Evolutionary conservation across 2,797 vertebrate species (phyloP), one percentile per base, ranked within the genome.

Genomic region (Syncerus caffer): DNA sequence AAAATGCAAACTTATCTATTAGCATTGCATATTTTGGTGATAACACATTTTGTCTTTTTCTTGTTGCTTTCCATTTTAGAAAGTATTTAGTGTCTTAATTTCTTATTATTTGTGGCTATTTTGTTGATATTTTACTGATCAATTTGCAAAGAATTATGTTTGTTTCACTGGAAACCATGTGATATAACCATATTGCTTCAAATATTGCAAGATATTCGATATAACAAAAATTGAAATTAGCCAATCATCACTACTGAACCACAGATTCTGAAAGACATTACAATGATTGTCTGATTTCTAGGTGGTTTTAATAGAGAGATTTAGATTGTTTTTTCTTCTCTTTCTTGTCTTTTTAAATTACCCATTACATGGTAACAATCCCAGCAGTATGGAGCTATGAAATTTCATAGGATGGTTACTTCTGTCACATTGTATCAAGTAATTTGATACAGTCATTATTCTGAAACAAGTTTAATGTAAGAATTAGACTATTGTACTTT

Each of bases 101-200:
- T 98, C 79, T 95, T 96, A 92, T 89, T 96, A 16, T 96, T 94
- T 94, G 67, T 93, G 86, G 45, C 21, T 27, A 7, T 86, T 95
- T 95, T 87, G 57, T 95, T 97, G 85, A 97, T 95, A 92, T 85
- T 91, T 93, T 91, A 57, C 51, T 93, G 64, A 89, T 85, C 80
- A 79, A 67, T 87, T 96, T 94, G 38, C 21, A 85, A 92, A 93
- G 34, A 45, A 85, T 89, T 93, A 45, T 76, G 64, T 92, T 47
- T 97, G 13, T 95, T 93, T 96, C 60, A 79, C 96, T 92, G 60
- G 60, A 89, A 97, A 96, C 93, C 29, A 94, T 74, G 19, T 10
- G 45, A 3, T 34, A 89, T 50, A 51, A 78, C 80, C 91, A 96
- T 96, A 57, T 3, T 55, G 31, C 50, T 94, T 97, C 47, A 64